Percentiles rank a stretch among this genome's conserved stretches.
phyloP scores from a whole-genome alignment of 2,888 invertebrate genomes.

The Acleris sparsana region DNA sequence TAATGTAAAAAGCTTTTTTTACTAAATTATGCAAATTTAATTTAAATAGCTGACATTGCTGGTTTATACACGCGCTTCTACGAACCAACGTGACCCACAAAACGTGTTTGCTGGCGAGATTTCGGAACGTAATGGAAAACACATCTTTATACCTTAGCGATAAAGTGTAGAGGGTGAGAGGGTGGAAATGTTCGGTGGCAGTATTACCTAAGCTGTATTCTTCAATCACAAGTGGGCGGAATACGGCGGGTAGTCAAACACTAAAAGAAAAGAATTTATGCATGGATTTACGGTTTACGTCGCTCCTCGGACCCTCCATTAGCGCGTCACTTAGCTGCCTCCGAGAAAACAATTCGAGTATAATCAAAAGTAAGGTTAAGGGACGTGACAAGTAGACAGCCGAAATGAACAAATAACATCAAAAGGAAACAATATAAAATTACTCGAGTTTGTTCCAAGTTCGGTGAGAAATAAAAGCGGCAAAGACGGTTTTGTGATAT shows the following conservation, averaged over 20 bases:
- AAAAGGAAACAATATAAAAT: neutral
- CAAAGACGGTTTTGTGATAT: too few relatives aligned
- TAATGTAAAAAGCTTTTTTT: constrained; percentile 61
- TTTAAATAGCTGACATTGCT: constrained; percentile 64
- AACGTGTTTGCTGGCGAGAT: constrained; percentile 38
- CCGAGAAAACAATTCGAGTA: constrained; percentile 10
- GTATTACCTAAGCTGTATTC: constrained; percentile 34
- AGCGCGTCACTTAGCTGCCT: constrained; percentile 22
- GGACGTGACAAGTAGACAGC: neutral
- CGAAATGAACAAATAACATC: neutral
- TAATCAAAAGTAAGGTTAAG: constrained; percentile 6
- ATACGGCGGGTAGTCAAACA: constrained; percentile 42
- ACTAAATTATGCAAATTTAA: constrained; percentile 68
- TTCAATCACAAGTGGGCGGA: constrained; percentile 42
- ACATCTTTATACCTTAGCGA: constrained; percentile 6
- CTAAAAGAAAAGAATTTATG: constrained; percentile 35
- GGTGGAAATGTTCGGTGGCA: constrained; percentile 7
- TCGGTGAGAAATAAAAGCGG: too few relatives aligned
- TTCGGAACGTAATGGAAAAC: constrained; percentile 26
- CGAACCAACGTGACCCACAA: constrained; percentile 33
- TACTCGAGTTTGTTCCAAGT: neutral
- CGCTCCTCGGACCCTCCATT: constrained; percentile 20
- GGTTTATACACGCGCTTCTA: constrained; percentile 42
- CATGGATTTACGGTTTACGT: constrained; percentile 34
- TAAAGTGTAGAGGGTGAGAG: constrained; percentile 2